These are phyloP conservation scores for Sebastes oblongus DNA, from an alignment of 2,797 vertebrate species.

Conservation along the genomic window DNA sequence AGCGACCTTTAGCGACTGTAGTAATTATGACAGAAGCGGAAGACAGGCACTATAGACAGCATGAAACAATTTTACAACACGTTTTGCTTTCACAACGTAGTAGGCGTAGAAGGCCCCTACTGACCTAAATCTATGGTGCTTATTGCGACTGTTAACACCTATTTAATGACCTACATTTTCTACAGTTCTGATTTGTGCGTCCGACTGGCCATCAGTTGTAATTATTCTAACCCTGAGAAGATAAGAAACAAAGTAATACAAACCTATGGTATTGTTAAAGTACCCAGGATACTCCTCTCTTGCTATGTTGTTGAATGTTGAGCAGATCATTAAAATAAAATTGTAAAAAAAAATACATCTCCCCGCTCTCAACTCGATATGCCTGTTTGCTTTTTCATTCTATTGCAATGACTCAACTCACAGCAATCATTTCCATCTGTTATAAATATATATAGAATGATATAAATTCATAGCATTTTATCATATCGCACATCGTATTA, in stretches of 20 bases:
- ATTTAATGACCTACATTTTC: fast-evolving
- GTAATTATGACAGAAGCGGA: too few relatives aligned
- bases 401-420: not conserved
- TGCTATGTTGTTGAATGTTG: not conserved
- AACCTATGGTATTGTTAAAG: not conserved
- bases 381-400: not conserved
- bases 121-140: too few relatives aligned
- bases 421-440: not conserved
- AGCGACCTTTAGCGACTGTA: too few relatives aligned
- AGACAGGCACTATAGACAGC: too few relatives aligned
- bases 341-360: not conserved
- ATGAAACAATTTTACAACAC: too few relatives aligned
- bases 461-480: not conserved
- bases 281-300: not conserved
- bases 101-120: too few relatives aligned
- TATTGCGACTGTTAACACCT: not conserved
- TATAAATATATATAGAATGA: not conserved
- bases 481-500: not conserved
- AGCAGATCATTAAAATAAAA: not conserved
- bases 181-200: not conserved
- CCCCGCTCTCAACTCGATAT: not conserved
- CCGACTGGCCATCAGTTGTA: not conserved
- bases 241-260: not conserved
- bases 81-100: too few relatives aligned
- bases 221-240: not conserved